These are phyloP conservation scores for Labeo calbasu DNA, from an alignment of 2,797 vertebrate species.

Conservation along the genomic window DNA sequence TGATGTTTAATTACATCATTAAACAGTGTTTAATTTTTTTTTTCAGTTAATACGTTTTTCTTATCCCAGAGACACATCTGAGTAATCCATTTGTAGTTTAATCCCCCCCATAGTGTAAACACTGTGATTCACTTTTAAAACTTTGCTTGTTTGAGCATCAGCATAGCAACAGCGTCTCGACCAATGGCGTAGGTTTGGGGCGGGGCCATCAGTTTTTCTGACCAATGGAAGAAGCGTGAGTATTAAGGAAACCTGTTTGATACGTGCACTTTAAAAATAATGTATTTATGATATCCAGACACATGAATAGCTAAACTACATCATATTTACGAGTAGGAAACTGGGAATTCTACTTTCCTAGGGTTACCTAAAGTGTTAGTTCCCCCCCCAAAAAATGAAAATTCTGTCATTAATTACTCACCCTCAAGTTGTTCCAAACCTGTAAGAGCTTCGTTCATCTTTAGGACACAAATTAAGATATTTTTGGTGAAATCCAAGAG, in stretches of 20 bases:
- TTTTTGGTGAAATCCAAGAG: not conserved
- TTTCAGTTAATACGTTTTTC: not conserved
- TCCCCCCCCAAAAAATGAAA: too few species aligned
- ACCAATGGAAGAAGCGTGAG: not conserved
- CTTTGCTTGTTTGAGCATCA: not conserved
- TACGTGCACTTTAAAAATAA: not conserved
- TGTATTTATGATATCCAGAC: not conserved
- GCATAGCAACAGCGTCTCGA: not conserved
- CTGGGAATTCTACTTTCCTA: not conserved
- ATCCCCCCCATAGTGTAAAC: not conserved
- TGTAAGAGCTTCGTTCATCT: too few species aligned
- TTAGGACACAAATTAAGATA: not conserved
- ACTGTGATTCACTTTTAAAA: not conserved
- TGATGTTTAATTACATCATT: slow-evolving; percentile 9
- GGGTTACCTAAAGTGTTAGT: too few species aligned
- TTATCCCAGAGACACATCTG: not conserved
- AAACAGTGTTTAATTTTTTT: not conserved
- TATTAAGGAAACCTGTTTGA: not conserved
- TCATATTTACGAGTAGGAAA: not conserved
- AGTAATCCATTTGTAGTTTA: not conserved
- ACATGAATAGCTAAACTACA: not conserved
- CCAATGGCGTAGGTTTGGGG: not conserved
- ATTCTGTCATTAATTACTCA: too few species aligned
- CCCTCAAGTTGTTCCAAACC: too few species aligned
- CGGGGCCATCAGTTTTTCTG: not conserved